phyloP scores from a whole-genome alignment of 2,113 vertebrate species.

The Phycodurus eques region DNA sequence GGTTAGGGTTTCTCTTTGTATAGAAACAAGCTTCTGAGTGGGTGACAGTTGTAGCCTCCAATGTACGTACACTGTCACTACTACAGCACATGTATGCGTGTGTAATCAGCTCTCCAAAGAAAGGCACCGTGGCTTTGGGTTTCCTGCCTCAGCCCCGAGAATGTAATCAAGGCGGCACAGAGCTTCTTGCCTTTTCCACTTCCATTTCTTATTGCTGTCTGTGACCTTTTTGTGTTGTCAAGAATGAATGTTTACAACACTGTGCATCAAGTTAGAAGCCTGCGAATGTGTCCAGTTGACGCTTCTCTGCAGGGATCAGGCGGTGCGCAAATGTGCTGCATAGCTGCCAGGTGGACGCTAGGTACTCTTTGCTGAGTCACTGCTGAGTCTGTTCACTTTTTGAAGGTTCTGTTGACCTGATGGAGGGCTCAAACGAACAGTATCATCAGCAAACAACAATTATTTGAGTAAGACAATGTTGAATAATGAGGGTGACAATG shows the following conservation, averaged over 20 bases:
- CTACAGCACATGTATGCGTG: background rate
- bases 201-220: background rate
- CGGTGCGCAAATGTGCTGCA: background rate
- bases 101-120: conserved; percentile 39
- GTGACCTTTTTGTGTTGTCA: background rate
- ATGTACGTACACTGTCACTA: background rate
- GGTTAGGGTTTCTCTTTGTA: too few species aligned
- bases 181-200: conserved; percentile 18
- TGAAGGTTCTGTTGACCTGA: background rate
- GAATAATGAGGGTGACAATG: background rate
- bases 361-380: background rate
- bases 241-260: background rate
- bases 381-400: background rate
- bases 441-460: background rate
- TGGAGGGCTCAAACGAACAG: background rate
- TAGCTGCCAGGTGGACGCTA: background rate
- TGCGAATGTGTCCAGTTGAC: background rate
- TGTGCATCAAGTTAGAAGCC: background rate
- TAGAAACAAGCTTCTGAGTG: background rate
- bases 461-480: background rate
- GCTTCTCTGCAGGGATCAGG: background rate
- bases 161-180: conserved; percentile 68
- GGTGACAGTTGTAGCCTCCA: background rate
- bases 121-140: conserved; percentile 28
- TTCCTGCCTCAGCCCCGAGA: conserved; percentile 55